Base-by-base conservation (phyloP, 2,888 invertebrate species). In the Bedellia somnulentella region DNA sequence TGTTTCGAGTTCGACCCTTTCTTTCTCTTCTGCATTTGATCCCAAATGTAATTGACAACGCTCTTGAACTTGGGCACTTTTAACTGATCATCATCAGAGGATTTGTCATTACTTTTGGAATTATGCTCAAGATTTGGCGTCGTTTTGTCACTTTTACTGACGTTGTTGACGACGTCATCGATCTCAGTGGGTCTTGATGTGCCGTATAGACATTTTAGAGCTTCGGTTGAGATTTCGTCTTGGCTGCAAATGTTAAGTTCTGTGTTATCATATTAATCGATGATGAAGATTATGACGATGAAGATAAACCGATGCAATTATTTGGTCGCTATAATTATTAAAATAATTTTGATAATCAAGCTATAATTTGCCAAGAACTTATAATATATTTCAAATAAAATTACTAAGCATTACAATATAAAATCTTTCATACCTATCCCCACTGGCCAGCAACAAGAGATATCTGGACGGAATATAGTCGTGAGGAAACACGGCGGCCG, bases 381-480 rank as follows among this genome's bases (percentile, higher is more conserved):
- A n/a, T n/a, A n/a, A n/a, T n/a, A n/a, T n/a, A n/a, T n/a, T n/a
- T n/a, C n/a, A n/a, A n/a, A n/a, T n/a, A n/a, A n/a, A n/a, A n/a
- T n/a, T n/a, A n/a, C n/a, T n/a, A n/a, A n/a, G n/a, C n/a, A n/a
- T n/a, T n/a, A n/a, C n/a, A n/a, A n/a, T n/a, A n/a, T n/a, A n/a
- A n/a, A n/a, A n/a, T n/a, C n/a, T n/a, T n/a, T n/a, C 18, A 6
- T 57, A 90, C 89, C 78, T 80, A 52, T 94, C 93, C 25, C 92
- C 93, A 40, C 87, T 87, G 17, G 92, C 91, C 32, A 92, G 57
- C 11, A 95, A 70, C 31, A 95, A 62, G 6, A 93, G 68, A 53
- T 88, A 93, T 46, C 91, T 80, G 0, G 93, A 88, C 0, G 90
- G 87, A 1, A 89, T 83, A 56, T 91, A 89, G 46, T 88, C 81